Conservation (phyloP, 2,888 invertebrate species). For the Tenthredo distinguenda region DNA sequence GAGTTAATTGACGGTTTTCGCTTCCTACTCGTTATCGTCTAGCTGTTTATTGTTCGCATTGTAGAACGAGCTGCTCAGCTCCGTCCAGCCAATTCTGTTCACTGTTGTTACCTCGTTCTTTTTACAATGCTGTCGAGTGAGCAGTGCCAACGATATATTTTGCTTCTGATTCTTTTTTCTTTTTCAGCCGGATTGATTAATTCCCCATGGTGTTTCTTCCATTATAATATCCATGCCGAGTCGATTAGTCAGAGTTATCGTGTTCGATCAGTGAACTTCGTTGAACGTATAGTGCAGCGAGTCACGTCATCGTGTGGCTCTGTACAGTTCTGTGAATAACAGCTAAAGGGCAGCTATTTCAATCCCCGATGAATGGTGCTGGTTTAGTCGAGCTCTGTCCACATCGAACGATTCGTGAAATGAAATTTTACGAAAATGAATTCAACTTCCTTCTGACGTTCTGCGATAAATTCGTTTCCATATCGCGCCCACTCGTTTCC, state of each 20-base stretch:
- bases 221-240: not conserved
- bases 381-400: too few relatives aligned
- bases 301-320: constrained; percentile 1
- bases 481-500: too few relatives aligned
- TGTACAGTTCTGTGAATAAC: not conserved
- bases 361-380: not conserved
- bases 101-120: not conserved
- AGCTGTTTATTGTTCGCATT: constrained; percentile 28
- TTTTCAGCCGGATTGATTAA: not conserved
- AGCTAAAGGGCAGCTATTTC: not conserved
- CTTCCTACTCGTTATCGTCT: constrained; percentile 32
- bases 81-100: not conserved
- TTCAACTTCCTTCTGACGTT: too few relatives aligned
- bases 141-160: too few relatives aligned
- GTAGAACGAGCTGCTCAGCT: not conserved
- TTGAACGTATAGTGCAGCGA: not conserved
- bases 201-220: not conserved
- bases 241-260: constrained; percentile 11
- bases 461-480: too few relatives aligned
- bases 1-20: constrained; percentile 45
- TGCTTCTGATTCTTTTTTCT: not conserved
- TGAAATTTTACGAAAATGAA: too few relatives aligned
- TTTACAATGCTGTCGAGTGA: too few relatives aligned
- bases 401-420: too few relatives aligned
- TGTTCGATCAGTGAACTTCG: constrained; percentile 4